Conservation (phyloP, 2,113 vertebrate species). For the Toxotes jaculatrix region DNA sequence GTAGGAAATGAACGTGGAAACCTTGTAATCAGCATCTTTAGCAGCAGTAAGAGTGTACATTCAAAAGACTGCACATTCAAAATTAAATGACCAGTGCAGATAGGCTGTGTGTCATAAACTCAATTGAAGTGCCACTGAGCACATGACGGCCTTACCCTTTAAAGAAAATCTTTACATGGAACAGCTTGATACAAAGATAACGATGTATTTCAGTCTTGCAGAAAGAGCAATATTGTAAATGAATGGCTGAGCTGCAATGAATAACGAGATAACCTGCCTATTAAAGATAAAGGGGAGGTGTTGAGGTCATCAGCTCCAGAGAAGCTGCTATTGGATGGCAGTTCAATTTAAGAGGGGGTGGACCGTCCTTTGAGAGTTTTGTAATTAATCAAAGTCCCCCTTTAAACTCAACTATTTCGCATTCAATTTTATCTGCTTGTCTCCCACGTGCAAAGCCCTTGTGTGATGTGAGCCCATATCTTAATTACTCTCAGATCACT, state of each 20-base stretch:
- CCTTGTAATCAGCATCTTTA: slow-evolving; percentile 28
- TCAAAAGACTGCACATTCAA: background rate
- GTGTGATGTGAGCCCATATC: slow-evolving; percentile 80
- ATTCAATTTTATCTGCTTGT: slow-evolving; percentile 76
- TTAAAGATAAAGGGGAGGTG: slow-evolving; percentile 74
- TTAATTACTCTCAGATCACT: slow-evolving; percentile 84
- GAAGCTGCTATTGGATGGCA: slow-evolving; percentile 62
- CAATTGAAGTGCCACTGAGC: slow-evolving; percentile 64
- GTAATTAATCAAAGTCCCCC: slow-evolving; percentile 82
- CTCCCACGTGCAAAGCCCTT: slow-evolving; percentile 72
- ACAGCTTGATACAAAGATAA: slow-evolving; percentile 76
- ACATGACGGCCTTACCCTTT: slow-evolving; percentile 52
- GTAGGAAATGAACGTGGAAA: slow-evolving; percentile 15
- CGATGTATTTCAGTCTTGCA: slow-evolving; percentile 69
- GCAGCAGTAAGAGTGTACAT: background rate
- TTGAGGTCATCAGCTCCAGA: slow-evolving; percentile 65
- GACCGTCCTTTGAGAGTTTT: slow-evolving; percentile 72
- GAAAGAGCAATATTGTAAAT: slow-evolving; percentile 61
- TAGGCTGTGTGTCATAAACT: slow-evolving; percentile 58
- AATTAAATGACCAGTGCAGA: slow-evolving; percentile 24
- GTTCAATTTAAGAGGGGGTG: slow-evolving; percentile 63
- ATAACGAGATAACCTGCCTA: slow-evolving; percentile 78
- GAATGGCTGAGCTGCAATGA: slow-evolving; percentile 54
- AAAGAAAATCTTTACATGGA: slow-evolving; percentile 75
- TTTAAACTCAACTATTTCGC: slow-evolving; percentile 75